Percentiles rank a stretch among this genome's conserved stretches.
Conservation (phyloP, 2,888 invertebrate species). For the Lycia hirtaria region DNA sequence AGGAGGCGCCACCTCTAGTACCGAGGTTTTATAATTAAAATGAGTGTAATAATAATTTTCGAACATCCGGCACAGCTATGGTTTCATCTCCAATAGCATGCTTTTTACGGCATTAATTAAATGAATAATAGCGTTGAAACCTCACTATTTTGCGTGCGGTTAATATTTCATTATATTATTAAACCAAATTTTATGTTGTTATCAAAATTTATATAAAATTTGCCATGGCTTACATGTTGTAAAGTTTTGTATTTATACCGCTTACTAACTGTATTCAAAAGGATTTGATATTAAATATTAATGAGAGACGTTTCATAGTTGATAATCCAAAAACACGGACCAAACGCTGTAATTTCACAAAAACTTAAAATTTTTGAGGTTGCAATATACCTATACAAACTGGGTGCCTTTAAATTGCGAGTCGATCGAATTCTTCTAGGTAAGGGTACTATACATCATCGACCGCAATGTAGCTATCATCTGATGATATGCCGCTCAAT, state of each 20-base stretch:
- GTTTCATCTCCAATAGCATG: conserved; percentile 32
- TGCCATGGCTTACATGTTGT: neutral
- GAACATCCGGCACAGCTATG: conserved; percentile 18
- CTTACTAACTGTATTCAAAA: neutral
- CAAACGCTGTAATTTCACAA: too few species aligned
- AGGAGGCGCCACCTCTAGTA: too few species aligned
- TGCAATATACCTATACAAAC: too few species aligned
- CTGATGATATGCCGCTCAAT: too few species aligned
- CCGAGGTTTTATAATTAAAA: conserved; percentile 71
- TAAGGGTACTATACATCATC: too few species aligned
- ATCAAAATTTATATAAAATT: conserved; percentile 13
- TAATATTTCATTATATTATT: conserved; percentile 19
- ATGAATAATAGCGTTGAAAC: conserved; percentile 18
- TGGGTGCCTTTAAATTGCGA: too few species aligned
- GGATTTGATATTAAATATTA: conserved; percentile 14
- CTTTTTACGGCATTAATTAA: conserved; percentile 37
- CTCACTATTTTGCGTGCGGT: conserved; percentile 24
- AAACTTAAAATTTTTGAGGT: too few species aligned
- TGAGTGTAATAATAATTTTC: conserved; percentile 49
- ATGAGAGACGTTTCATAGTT: too few species aligned
- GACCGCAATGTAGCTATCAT: too few species aligned
- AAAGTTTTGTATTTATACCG: neutral
- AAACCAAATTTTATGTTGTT: conserved; percentile 4
- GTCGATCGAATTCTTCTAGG: too few species aligned
- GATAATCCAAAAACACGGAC: too few species aligned